Evolutionary conservation across 2,113 vertebrate species (phyloP), one percentile per base, ranked within the genome.

Genomic region (Recurvirostra avosetta): DNA sequence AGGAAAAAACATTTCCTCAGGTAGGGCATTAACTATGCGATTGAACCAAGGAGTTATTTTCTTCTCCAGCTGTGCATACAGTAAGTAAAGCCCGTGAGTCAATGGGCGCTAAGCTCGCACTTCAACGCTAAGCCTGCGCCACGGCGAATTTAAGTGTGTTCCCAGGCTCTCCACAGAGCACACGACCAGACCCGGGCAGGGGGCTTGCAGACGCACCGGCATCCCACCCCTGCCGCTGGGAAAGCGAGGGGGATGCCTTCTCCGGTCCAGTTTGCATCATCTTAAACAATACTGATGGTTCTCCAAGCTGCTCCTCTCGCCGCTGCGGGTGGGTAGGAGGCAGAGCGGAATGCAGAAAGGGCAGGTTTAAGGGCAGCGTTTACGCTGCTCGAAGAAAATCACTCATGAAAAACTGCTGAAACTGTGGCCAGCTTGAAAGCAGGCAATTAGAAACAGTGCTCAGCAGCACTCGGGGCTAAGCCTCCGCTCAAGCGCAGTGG

Each of bases 1-100:
- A 92, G 90, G 83, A 94, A 93, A 80, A 91, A 41, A 62, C 90
- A 92, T 68, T 90, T 92, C 83, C 87, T 96, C 78, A 47, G 78
- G 95, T 53, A 71, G 81, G 62, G 81, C 72, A 70, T 63, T 70
- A 75, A 56, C 65, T 6, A 27, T 5, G 34, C 29, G 0, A 23
- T 20, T 71, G 59, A 62, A 62, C 25, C 3, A 3, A 40, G 34
- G 55, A 76, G 73, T 27, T 43, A 6, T 59, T 91, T 89, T 70
- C 59, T n/a, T 22, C 68, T 76, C 87, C 92, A 92, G 87, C 87
- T 92, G 86, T 81, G 83, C 93, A 91, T 2, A 94, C 90, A 90
- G 73, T 8, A 23, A 56, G 72, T 3, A 41, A 62, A 73, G 59
- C 67, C 67, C 2, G 0, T 0, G 38, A 79, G 56, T 12, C 68